Evolutionary conservation across 2,113 vertebrate species (phyloP), one percentile per base, ranked within the genome.

Genomic region (Puffinus mauretanicus): DNA sequence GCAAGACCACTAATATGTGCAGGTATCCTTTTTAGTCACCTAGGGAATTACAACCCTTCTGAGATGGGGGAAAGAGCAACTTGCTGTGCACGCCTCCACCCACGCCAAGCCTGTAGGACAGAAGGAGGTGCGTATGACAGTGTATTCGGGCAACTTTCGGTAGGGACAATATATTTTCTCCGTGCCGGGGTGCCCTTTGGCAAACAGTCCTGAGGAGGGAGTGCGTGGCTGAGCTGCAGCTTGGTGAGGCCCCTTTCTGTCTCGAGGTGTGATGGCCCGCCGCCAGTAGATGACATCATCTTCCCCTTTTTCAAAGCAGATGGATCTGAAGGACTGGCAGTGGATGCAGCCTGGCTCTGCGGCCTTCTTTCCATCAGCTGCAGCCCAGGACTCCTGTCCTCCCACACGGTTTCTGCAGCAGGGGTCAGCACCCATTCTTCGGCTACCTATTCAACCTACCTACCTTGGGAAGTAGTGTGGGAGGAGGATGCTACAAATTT

Each of bases 181-280:
- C 2, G 1, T 47, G 24, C 29, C 13, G 10, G 9, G 3, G 2
- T 47, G n/a, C 44, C 29, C 71, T 83, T 80, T 82, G 60, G 51
- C 60, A 61, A 65, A 22, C 44, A 61, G 27, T 36, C 42, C 69
- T 49, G 29, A 84, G 42, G 49, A 61, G 57, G 26, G 25, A 60
- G 20, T 1, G 13, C 1, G 1, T 1, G 13, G 16, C 44, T 64
- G 32, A 93, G 29, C 54, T 57, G 27, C 19, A 36, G 34, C 4
- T n/a, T 58, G 38, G 5, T 12, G 65, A 76, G 47, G 26, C 30
- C 46, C 13, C 7, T 40, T 36, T 62, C 77, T 40, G 6, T 49
- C 34, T 52, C 0, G 0, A 73, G 30, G 16, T 29, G 12, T 46
- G 58, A 24, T 6, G 17, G 40, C 20, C 46, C 9, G 8, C n/a